Conservation (phyloP, 64 coral and sea anemone species). For the Pachyseris speciosa region DNA sequence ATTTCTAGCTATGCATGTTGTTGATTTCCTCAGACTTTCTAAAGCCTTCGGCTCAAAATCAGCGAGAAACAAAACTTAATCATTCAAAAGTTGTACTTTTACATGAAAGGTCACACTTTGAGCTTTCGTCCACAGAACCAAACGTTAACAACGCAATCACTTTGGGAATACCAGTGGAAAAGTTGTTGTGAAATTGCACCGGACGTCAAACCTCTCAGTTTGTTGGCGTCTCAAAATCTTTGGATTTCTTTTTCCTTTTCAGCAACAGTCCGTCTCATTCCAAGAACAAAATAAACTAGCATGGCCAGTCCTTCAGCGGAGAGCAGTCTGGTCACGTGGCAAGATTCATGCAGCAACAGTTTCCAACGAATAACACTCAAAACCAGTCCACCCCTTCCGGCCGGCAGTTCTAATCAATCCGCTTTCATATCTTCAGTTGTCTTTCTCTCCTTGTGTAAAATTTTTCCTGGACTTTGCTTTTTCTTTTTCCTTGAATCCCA, state of each 20-base stretch:
- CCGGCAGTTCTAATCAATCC: not conserved
- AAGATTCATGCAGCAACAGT: slow-evolving; percentile 39
- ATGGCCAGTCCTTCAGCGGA: slow-evolving; percentile 2
- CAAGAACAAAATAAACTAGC: slow-evolving; percentile 61
- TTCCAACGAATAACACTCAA: slow-evolving; percentile 42
- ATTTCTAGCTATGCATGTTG: too few relatives aligned
- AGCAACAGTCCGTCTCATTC: slow-evolving; percentile 56
- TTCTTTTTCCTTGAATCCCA: not conserved
- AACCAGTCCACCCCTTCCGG: slow-evolving; percentile 18
- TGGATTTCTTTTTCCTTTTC: not conserved
- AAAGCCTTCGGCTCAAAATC: too few relatives aligned
- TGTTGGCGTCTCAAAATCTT: not conserved
- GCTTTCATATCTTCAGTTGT: not conserved
- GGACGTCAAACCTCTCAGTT: not conserved
- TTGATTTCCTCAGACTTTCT: too few relatives aligned
- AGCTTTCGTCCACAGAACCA: too few relatives aligned
- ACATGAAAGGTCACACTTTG: too few relatives aligned
- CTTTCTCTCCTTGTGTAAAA: not conserved
- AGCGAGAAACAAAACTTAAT: too few relatives aligned
- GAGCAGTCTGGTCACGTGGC: slow-evolving; percentile 10
- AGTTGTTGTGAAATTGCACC: too few relatives aligned
- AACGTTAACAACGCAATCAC: too few relatives aligned
- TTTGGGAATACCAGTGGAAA: too few relatives aligned
- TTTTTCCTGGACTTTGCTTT: too few relatives aligned
- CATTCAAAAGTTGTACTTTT: too few relatives aligned